Evolutionary conservation across 1,140 invertebrate genomes (phyloP).

Genomic region (Caenorhabditis tropicalis): DNA sequence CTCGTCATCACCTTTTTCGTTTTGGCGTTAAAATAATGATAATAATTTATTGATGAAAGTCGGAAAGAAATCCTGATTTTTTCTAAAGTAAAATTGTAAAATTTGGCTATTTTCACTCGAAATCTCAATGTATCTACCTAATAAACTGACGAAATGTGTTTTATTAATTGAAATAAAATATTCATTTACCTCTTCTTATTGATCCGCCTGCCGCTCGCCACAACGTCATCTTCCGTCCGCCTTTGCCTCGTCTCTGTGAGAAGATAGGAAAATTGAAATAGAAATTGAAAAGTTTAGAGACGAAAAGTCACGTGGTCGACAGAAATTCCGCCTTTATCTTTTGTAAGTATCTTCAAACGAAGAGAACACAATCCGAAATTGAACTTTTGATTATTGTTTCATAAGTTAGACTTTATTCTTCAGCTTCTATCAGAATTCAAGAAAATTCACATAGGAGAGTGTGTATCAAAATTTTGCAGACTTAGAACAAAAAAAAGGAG

Average conservation of each 20-base stretch:
- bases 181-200: constrained; percentile 12
- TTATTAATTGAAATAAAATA: neutral
- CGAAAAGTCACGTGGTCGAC: neutral
- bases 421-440: neutral
- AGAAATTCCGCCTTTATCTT: neutral
- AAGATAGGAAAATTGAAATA: neutral
- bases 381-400: neutral
- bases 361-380: neutral
- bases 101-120: neutral
- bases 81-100: neutral
- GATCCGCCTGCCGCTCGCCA: constrained; percentile 11
- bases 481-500: neutral
- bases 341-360: constrained; percentile 13
- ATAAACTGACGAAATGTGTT: neutral
- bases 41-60: too few relatives aligned
- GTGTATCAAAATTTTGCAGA: neutral
- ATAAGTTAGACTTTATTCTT: too few relatives aligned
- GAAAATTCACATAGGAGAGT: neutral
- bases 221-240: neutral
- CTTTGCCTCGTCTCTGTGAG: neutral
- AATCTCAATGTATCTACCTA: constrained; percentile 11
- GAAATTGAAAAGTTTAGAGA: neutral
- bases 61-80: too few relatives aligned
- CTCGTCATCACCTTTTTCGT: constrained; percentile 14
- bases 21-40: neutral